phyloP scores from a whole-genome alignment of 2,888 invertebrate species.

The Lasioglossum lativentre region DNA sequence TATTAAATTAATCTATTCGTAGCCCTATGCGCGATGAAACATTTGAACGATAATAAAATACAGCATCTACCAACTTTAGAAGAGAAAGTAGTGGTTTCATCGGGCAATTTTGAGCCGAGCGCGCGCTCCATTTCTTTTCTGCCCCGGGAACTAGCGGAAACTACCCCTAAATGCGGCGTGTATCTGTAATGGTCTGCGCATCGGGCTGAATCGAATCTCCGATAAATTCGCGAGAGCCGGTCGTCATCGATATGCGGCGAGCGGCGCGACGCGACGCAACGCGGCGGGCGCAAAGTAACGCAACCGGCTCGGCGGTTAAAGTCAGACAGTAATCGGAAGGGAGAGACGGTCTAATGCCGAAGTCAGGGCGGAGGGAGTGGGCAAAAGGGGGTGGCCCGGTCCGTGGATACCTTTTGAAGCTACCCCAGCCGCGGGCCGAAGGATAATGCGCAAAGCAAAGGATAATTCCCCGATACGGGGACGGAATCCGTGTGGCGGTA shows the following conservation, averaged over 20 bases:
- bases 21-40: too few species aligned
- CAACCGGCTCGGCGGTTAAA: constrained; percentile 74
- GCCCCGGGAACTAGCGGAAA: not conserved
- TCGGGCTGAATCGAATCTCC: not conserved
- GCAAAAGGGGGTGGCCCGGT: constrained; percentile 57
- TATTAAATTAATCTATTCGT: too few species aligned
- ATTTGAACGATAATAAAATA: too few species aligned
- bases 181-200: not conserved
- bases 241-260: constrained; percentile 70
- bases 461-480: constrained; percentile 84
- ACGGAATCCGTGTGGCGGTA: constrained; percentile 78
- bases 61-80: not conserved
- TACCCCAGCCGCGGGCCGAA: constrained; percentile 76
- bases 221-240: constrained; percentile 22
- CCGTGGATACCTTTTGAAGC: constrained; percentile 80
- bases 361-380: constrained; percentile 58
- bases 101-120: not conserved
- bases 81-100: not conserved
- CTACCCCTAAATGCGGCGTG: not conserved
- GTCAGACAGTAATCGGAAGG: constrained; percentile 80
- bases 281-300: constrained; percentile 76
- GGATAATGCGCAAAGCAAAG: constrained; percentile 84
- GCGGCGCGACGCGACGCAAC: constrained; percentile 36
- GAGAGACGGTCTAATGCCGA: constrained; percentile 49
- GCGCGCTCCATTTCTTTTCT: not conserved